Evolutionary conservation across 2,888 invertebrate genomes (phyloP).

Genomic region (Ectemnius lituratus): DNA sequence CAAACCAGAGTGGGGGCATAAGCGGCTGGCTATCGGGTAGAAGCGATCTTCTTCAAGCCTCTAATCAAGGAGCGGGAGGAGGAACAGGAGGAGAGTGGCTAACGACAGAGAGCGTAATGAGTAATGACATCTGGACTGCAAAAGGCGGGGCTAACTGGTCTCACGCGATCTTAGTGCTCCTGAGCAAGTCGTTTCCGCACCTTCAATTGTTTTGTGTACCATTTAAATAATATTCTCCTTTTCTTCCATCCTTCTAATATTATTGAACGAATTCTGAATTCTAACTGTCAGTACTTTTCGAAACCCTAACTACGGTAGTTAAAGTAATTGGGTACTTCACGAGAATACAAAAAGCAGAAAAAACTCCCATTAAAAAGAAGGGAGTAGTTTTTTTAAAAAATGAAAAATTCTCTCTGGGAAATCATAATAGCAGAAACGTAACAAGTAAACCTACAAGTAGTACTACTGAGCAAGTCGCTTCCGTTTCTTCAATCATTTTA

Average conservation of each 20-base stretch:
- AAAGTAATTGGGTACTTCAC: too few relatives aligned
- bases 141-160: conserved; percentile 63
- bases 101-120: conserved; percentile 56
- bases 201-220: conserved; percentile 35
- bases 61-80: conserved; percentile 55
- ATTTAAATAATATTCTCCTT: conserved; percentile 36
- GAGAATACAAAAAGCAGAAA: too few relatives aligned
- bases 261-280: too few relatives aligned
- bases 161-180: conserved; percentile 56
- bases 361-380: too few relatives aligned
- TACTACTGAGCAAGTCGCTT: conserved; percentile 31
- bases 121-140: conserved; percentile 64
- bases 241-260: too few relatives aligned
- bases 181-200: conserved; percentile 36
- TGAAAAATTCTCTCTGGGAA: too few relatives aligned
- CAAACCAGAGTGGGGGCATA: conserved; percentile 8
- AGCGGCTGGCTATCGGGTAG: not conserved
- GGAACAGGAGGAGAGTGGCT: conserved; percentile 14
- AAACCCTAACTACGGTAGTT: too few relatives aligned
- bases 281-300: too few relatives aligned
- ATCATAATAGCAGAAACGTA: too few relatives aligned
- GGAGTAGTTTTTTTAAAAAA: too few relatives aligned
- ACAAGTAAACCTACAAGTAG: too few relatives aligned
- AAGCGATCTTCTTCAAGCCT: conserved; percentile 41
- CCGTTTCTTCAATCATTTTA: conserved; percentile 43